Base-by-base conservation (phyloP, 1,140 invertebrate genomes). In the Bombus sylvicola region DNA sequence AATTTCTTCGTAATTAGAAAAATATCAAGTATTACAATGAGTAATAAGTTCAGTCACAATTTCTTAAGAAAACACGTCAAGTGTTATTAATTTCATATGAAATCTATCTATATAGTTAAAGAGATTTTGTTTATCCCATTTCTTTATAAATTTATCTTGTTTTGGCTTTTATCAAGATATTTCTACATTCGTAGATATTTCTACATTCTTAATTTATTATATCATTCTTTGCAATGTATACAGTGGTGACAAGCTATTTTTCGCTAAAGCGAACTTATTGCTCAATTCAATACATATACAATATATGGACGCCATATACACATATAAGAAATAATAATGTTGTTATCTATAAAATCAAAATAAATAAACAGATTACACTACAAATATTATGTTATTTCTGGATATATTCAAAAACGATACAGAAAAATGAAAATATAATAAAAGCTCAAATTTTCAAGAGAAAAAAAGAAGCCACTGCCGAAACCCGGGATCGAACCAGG, bases 401-500 rank as follows among this genome's bases (percentile, higher is more conserved):
- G 0, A 41, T 25, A 8, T 22, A 31, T 64, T 41, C 0, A 31
- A 12, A 28, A 41, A 34, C 8, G 25, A 53, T 25, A 25, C 3
- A 6, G 22, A 31, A 13, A 25, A 25, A 31, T 22, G 4, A 31
- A 47, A 53, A 57, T 15, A 13, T 1, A 57, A 53, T 5, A 28
- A 47, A 53, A 6, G 28, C 31, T 31, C 0, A 39, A 0, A 15
- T 59, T n/a, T 47, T 13, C 5, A 28, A 92, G 87, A 91, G 90
- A 87, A 88, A 62, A 62, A 81, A 83, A 89, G 0, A 34, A 66
- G 2, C 88, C 37, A 0, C 69, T 92, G 92, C 90, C 91, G 91
- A 92, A 93, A 92, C 91, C 90, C 90, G 91, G 91, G 91, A 92
- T 92, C 88, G 91, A 92, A 93, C 91, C 92, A 83, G 91, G 91